These are phyloP conservation scores for Ceyx erithaca DNA, from an alignment of 2,797 vertebrate species.

Conservation along the genomic window DNA sequence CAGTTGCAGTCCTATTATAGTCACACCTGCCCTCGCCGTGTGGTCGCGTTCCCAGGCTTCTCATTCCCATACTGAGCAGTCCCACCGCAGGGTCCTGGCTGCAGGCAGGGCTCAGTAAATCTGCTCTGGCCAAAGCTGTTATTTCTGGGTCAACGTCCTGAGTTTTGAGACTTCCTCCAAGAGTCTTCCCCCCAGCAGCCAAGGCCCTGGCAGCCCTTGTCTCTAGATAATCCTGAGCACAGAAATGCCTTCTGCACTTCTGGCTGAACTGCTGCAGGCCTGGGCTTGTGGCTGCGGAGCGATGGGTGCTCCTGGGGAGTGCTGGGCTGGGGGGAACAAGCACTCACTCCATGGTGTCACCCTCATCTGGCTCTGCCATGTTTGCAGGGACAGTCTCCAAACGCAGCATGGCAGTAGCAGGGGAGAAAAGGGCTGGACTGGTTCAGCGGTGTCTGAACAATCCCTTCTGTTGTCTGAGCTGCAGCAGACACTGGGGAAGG, in stretches of 20 bases:
- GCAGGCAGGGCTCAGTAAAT: neutral
- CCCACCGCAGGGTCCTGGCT: neutral
- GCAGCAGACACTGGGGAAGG: constrained; percentile 7
- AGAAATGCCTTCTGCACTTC: neutral
- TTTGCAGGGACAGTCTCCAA: neutral
- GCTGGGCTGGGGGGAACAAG: neutral
- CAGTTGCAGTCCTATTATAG: neutral
- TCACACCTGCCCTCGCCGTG: neutral
- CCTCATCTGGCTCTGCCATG: rapidly evolving
- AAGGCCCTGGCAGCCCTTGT: neutral
- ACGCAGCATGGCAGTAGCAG: neutral
- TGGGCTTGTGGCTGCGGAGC: neutral
- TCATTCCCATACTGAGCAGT: rapidly evolving
- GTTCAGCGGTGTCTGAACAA: constrained; percentile 7
- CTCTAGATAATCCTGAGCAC: neutral
- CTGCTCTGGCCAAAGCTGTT: neutral
- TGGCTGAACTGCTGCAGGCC: neutral
- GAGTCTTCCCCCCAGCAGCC: neutral
- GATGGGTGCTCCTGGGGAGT: neutral
- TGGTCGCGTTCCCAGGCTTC: neutral
- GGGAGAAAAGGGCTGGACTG: neutral
- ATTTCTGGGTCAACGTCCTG: neutral
- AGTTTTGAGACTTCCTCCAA: neutral
- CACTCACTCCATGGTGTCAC: neutral
- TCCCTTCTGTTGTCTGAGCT: constrained; percentile 67